Evolutionary conservation across 2,797 vertebrate genomes (phyloP), one percentile per base, ranked within the genome.

Genomic region (Lycodopsis pacificus): DNA sequence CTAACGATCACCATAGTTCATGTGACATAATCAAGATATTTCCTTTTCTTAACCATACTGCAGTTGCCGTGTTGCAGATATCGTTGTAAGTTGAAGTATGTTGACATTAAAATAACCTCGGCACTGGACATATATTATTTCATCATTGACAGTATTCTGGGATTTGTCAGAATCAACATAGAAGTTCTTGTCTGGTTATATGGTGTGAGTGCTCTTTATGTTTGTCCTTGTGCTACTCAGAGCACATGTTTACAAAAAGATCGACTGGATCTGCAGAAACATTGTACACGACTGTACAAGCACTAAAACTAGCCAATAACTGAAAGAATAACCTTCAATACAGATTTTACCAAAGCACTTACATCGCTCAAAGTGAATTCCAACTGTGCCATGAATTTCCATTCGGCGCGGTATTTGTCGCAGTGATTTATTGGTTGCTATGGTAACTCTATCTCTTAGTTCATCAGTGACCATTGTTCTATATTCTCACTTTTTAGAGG

Each of bases 351-450:
- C 20, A 1, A 32, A 57, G 53, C 10, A 42, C 3, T 61, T 64
- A 66, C 11, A 34, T 32, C 3, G 32, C 40, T 80, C 36, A 71
- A 48, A 65, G 56, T 73, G 1, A 34, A 59, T 32, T 77, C 48
- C 34, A 61, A 70, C 25, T 57, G 51, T 73, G 15, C 9, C 19
- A 34, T 64, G 22, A 58, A 76, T 65, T 46, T 71, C 25, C 36
- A 74, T 49, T 38, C 61, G 64, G 10, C 22, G 54, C 9, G 15
- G 14, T 70, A 64, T 71, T 77, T 56, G 36, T 12, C 17, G 72
- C 63, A 51, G 27, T 72, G 62, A 79, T 71, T 72, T 81, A 74
- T 48, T 65, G 30, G 81, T 79, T 76, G 34, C 72, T 58, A 81
- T 65, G 64, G 64, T 11, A 82, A 76, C 76, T 14, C 30, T 58